phyloP scores from a whole-genome alignment of 2,888 invertebrate genomes.

The Acrocyrtus sp. region DNA sequence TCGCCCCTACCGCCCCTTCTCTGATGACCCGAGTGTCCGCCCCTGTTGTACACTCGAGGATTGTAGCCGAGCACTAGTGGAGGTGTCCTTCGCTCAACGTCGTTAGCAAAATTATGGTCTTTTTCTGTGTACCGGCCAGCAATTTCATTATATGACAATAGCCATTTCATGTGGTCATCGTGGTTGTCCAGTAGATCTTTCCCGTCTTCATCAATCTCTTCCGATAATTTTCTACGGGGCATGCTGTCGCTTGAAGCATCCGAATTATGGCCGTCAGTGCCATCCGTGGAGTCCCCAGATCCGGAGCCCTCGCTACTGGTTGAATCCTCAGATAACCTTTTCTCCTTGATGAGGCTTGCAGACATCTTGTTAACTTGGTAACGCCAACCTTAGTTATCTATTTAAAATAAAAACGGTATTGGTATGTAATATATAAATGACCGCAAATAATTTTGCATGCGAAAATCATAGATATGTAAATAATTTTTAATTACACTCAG shows the following conservation, averaged over 20 bases:
- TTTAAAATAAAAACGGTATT: too few species aligned
- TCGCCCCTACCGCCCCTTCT: not conserved
- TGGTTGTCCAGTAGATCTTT: not conserved
- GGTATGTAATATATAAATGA: too few species aligned
- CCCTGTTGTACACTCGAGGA: constrained; percentile 15
- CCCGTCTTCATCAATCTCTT: not conserved
- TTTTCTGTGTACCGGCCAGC: constrained; percentile 20
- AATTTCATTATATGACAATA: constrained; percentile 6
- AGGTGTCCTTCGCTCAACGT: not conserved
- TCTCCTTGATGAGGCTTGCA: too few species aligned
- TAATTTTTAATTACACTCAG: too few species aligned
- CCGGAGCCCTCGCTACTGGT: constrained; percentile 6
- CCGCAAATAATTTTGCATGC: too few species aligned
- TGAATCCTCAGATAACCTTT: constrained; percentile 26
- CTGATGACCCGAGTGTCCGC: not conserved
- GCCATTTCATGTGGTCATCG: constrained; percentile 1
- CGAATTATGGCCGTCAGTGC: not conserved
- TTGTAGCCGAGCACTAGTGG: constrained; percentile 7
- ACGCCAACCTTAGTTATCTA: too few species aligned
- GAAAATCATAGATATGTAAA: too few species aligned
- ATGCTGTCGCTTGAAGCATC: not conserved
- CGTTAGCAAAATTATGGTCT: constrained; percentile 14
- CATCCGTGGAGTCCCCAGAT: constrained; percentile 14
- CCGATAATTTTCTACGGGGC: not conserved
- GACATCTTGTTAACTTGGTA: too few species aligned